A percentile compares a stretch with the other conserved stretches of the same genome.
phyloP scores from a whole-genome alignment of 1,140 invertebrate genomes.

The Orussus abietinus region DNA sequence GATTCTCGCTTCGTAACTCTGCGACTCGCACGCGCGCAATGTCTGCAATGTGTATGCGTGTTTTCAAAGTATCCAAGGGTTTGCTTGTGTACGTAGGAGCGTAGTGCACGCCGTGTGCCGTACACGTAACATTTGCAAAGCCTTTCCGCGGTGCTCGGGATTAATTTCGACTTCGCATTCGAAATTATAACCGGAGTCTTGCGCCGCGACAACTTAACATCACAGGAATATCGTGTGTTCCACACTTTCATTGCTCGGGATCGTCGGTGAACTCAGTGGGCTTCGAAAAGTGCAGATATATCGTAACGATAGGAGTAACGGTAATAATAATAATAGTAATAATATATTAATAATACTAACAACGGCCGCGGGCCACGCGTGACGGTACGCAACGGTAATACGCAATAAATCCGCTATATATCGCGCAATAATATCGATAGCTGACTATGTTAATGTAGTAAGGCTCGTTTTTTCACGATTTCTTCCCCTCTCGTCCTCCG shows the following conservation, averaged over 20 bases:
- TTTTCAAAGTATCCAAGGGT: constrained; percentile 11
- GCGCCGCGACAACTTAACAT: constrained; percentile 18
- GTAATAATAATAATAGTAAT: constrained; percentile 15
- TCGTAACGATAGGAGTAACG: constrained; percentile 17
- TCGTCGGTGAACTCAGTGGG: not conserved
- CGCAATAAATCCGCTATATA: not conserved
- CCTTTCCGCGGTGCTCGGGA: constrained; percentile 7
- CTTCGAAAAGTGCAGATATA: not conserved
- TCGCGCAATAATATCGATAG: constrained; percentile 6
- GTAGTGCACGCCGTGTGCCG: no score
- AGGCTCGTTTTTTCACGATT: constrained; percentile 11
- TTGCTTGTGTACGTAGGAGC: no score
- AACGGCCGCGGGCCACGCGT: no score
- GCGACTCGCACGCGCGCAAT: not conserved
- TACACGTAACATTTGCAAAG: constrained; percentile 18
- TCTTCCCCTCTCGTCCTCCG: constrained; percentile 12
- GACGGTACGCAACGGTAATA: not conserved
- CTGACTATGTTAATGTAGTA: constrained; percentile 12
- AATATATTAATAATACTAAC: constrained; percentile 5
- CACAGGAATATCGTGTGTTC: constrained; percentile 24
- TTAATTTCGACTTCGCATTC: no score
- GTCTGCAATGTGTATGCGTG: constrained; percentile 11
- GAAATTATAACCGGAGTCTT: no score
- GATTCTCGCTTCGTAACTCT: no score
- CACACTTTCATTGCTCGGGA: constrained; percentile 9